Evolutionary conservation across 2,113 vertebrate genomes (phyloP).

Genomic region (Phalacrocorax aristotelis): DNA sequence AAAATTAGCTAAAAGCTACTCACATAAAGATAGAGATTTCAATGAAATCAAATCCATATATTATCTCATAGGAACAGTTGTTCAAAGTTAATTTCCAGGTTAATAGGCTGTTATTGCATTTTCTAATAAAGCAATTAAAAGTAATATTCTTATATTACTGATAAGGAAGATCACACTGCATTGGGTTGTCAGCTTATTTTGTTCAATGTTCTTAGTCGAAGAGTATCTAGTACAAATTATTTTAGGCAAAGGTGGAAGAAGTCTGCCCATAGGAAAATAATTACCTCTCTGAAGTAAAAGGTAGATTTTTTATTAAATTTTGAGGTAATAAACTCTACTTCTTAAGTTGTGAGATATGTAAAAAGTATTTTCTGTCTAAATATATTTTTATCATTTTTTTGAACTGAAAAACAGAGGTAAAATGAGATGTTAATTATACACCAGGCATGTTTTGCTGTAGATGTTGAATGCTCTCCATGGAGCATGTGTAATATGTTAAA

Average conservation of each 20-base stretch:
- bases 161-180: not conserved
- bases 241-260: not conserved
- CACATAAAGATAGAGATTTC: conserved; percentile 33
- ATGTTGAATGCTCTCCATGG: not conserved
- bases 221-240: not conserved
- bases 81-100: conserved; percentile 30
- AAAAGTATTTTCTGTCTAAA: not conserved
- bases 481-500: not conserved
- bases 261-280: not conserved
- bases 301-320: not conserved
- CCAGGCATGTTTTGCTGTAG: not conserved
- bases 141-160: conserved; percentile 7
- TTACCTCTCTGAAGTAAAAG: not conserved
- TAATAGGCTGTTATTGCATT: conserved; percentile 22
- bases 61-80: conserved; percentile 27
- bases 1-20: conserved; percentile 39
- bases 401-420: conserved; percentile 6
- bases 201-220: not conserved
- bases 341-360: not conserved
- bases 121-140: conserved; percentile 41
- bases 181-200: conserved; percentile 2
- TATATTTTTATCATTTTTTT: not conserved
- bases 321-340: not conserved
- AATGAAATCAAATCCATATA: conserved; percentile 22
- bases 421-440: not conserved